Base-by-base conservation (phyloP, 1,140 invertebrate genomes). In the Lucilia cuprina region DNA sequence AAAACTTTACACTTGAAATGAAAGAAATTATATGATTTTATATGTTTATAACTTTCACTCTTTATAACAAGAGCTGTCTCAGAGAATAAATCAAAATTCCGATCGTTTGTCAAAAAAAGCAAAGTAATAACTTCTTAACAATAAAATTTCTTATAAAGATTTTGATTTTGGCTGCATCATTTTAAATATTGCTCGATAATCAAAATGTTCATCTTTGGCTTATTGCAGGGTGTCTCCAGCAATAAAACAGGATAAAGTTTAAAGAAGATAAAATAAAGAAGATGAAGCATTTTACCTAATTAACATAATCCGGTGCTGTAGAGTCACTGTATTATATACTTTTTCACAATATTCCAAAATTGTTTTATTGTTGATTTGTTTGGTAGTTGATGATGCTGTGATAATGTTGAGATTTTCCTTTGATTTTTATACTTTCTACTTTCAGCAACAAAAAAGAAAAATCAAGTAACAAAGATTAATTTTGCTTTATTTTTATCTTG, bases 401-500 rank as follows among this genome's bases (percentile, higher is more conserved):
- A 78, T 78, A n/a, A 78, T 19, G 34, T n/a, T 75, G 21, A 41
- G 41, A 14, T 41, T 47, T 41, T 77, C 14, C 70, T 35, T 78
- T 78, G 41, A 41, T 41, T 41, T 41, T 41, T 41, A 30, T 30
- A 30, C 25, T 30, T 30, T 30, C 25, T 30, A 30, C 7, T 78
- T 9, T 3, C 17, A 19, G 41, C 41, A 41, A 41, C 41, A 41
- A 41, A 8, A 10, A 41, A 12, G 3, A 17, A 35, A 80, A 80
- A 80, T 50, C 41, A 21, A 70, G 65, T 80, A 49, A 49, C 47
- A 47, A 49, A 50, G 77, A 80, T 80, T 80, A 80, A 80, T 80
- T 80, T 21, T 80, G 47, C 77, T 49, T 80, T 80, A 49, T 80
- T 80, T 30, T 80, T 80, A 80, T 70, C 65, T 70, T 70, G 65